Evolutionary conservation across 2,888 invertebrate species (phyloP), one percentile per base, ranked within the genome.

Genomic region (Lottia scabra): DNA sequence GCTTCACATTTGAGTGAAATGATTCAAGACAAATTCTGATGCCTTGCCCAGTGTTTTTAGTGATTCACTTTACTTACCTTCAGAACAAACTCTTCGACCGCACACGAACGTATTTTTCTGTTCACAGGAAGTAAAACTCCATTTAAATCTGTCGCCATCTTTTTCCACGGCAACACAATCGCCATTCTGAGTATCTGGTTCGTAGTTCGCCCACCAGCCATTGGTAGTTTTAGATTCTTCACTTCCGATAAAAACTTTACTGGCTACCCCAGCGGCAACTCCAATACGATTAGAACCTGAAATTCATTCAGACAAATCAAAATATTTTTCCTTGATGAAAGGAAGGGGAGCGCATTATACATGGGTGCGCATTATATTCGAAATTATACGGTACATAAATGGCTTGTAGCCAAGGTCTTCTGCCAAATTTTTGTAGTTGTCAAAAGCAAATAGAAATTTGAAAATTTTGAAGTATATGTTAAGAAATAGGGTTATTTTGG

Each of bases 61-160:
- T n/a, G n/a, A n/a, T n/a, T 45, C 19, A 26, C n/a, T n/a, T 15
- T 45, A 45, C 70, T 64, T 74, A 83, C 84, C 80, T 66, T 70
- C 6, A 46, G 84, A 80, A 65, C 80, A 82, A n/a, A 83, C 81
- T 48, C 73, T 75, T 44, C 78, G 73, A 62, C 82, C 80, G 74
- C 85, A 85, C 13, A 84, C 74, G 71, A 78, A 85, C 0, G 80
- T 70, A 65, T 78, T 65, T 67, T 80, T 80, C 15, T 66, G 66
- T 43, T 77, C 72, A 71, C 85, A 85, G n/a, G 80, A 77, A 26
- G 77, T 76, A 43, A 79, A 77, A 6, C 72, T 67, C 81, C 82
- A 83, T 27, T 74, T 68, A 62, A 75, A 74, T 30, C 46, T 45
- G 15, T 69, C 63, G 5, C 16, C 45, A 43, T 70, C 72, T 27